Base-by-base conservation (phyloP, 1,140 invertebrate species). In the Scaptomyza hsui region DNA sequence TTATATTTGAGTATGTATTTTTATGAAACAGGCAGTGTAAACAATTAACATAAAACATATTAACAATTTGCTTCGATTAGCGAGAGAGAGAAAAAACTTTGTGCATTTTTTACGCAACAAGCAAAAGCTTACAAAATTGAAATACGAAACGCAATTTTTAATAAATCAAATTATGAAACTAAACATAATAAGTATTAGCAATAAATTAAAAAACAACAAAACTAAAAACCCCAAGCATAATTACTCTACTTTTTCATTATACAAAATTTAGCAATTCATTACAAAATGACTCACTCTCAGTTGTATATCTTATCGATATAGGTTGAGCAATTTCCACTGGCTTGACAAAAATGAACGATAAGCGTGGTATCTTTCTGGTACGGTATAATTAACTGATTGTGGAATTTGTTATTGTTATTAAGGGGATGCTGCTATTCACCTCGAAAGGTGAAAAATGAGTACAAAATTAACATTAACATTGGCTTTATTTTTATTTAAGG, bases 101-200 rank as follows among this genome's bases (percentile, higher is more conserved):
- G 78, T 82, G 78, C 83, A 88, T 89, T 88, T 82, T 86, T 78
- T 78, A 88, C 72, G 75, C 78, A 64, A 73, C 49, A 78, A 88
- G 76, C 75, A 83, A 79, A 83, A 69, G 83, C 81, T 86, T 86
- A 88, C 82, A 75, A 88, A 86, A 88, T 75, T 86, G 65, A 83
- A 68, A 85, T 75, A 77, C 63, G 69, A 76, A 75, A 76, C 85
- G 81, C 76, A 85, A 83, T 85, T 85, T 85, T 86, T 88, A 86
- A 86, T 88, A 86, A 86, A 88, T 88, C 82, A 86, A 88, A 81
- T 74, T 77, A 85, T 88, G 61, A 81, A 82, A 83, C 76, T 72
- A 57, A 86, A 78, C 76, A 63, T 80, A 76, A 73, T 74, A 88
- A 75, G 63, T 78, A 89, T 73, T 82, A 89, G 78, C 55, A 88